phyloP scores from a whole-genome alignment of 2,888 invertebrate genomes.

The Orchestes rusci region DNA sequence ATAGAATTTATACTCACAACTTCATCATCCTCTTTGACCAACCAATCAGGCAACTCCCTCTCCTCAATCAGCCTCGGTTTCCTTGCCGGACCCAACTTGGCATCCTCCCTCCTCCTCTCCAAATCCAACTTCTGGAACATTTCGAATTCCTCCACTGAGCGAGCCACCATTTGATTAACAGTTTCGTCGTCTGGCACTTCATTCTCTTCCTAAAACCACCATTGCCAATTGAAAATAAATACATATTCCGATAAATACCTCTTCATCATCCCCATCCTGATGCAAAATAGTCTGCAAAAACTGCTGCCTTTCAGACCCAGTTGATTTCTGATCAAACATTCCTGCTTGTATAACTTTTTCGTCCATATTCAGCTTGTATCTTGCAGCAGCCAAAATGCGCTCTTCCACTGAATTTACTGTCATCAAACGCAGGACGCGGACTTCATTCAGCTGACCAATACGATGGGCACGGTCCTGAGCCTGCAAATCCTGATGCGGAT shows the following conservation, averaged over 20 bases:
- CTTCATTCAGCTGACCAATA: conserved; percentile 98
- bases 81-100: conserved; percentile 63
- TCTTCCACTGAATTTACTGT: conserved; percentile 99
- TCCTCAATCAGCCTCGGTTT: conserved; percentile 88
- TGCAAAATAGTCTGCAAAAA: conserved; percentile 92
- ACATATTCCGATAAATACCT: conserved; percentile 47
- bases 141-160: conserved; percentile 92
- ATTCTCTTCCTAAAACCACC: conserved; percentile 59
- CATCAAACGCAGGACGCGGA: conserved; percentile 92
- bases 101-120: conserved; percentile 75
- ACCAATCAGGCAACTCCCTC: conserved; percentile 90
- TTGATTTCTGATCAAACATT: conserved; percentile 99
- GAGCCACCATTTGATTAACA: conserved; percentile 98
- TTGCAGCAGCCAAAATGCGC: conserved; percentile 92
- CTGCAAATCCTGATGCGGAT: conserved; percentile 99
- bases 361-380: conserved; percentile 98
- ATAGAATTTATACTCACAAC: too few species aligned
- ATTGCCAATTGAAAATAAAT: neutral
- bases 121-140: conserved; percentile 87
- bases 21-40: conserved; percentile 90
- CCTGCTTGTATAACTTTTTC: conserved; percentile 99
- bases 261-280: conserved; percentile 91
- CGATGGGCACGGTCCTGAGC: conserved; percentile 99
- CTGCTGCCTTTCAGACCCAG: conserved; percentile 91
- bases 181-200: conserved; percentile 98